A percentile compares a stretch with the other conserved stretches of the same genome.
These are phyloP conservation scores for Amphipyra tragopoginis DNA, from an alignment of 2,888 invertebrate genomes.

Conservation along the genomic window DNA sequence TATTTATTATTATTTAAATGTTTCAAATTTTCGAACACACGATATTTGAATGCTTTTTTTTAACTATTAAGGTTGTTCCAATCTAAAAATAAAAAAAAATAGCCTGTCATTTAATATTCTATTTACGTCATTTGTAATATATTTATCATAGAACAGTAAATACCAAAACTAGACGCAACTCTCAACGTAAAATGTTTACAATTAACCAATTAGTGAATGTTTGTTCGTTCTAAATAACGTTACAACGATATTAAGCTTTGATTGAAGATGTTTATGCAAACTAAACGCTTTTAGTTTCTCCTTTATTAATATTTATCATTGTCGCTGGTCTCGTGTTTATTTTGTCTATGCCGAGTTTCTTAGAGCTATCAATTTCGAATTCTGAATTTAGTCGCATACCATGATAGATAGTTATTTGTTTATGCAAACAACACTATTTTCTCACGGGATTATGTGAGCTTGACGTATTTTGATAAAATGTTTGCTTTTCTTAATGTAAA, in stretches of 20 bases:
- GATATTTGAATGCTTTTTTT: too few relatives aligned
- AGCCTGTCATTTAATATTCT: too few relatives aligned
- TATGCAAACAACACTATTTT: constrained; percentile 33
- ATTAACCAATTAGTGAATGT: constrained; percentile 68
- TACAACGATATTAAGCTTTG: constrained; percentile 45
- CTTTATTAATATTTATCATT: constrained; percentile 49
- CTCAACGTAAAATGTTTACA: constrained; percentile 56
- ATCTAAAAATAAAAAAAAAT: too few relatives aligned
- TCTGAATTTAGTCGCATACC: constrained; percentile 22
- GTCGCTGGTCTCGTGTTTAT: constrained; percentile 35
- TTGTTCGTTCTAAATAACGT: constrained; percentile 54
- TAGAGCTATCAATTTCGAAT: constrained; percentile 38
- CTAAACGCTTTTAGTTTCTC: constrained; percentile 47
- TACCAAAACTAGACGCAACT: constrained; percentile 6
- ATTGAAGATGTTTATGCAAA: constrained; percentile 53
- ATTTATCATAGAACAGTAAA: constrained; percentile 6
- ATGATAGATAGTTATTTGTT: constrained; percentile 39
- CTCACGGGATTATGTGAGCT: constrained; percentile 29
- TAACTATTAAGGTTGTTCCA: too few relatives aligned
- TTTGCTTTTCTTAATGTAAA: constrained; percentile 22
- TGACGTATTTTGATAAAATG: constrained; percentile 26
- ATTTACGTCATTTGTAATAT: not conserved
- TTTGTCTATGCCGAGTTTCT: constrained; percentile 21
- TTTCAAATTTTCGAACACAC: too few relatives aligned
- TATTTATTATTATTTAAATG: too few relatives aligned